phyloP scores from a whole-genome alignment of 2,888 invertebrate genomes.

The Tachystola acroxantha region DNA sequence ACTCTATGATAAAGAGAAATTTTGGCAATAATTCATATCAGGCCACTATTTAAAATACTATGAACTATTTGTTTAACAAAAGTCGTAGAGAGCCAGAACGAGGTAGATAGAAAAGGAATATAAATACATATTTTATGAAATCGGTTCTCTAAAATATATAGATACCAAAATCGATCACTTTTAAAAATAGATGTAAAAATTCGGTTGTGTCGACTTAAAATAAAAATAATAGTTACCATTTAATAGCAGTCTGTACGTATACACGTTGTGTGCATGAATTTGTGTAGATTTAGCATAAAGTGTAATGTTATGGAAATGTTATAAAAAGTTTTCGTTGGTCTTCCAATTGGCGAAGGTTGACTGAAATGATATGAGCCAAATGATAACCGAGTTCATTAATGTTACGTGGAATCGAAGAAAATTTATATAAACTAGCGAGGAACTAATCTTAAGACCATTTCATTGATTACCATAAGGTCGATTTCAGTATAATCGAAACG shows the following conservation, averaged over 20 bases:
- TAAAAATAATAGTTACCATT: conserved; percentile 16
- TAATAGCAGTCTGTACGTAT: conserved; percentile 40
- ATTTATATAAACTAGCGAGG: conserved; percentile 28
- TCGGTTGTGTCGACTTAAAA: conserved; percentile 48
- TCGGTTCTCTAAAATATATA: not conserved
- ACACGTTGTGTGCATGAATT: conserved; percentile 47
- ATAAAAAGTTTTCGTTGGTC: conserved; percentile 45
- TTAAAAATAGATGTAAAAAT: conserved; percentile 27
- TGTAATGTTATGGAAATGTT: conserved; percentile 23
- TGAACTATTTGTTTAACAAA: no score
- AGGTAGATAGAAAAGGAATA: no score
- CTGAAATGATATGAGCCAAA: conserved; percentile 58
- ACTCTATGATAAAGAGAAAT: no score
- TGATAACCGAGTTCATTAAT: conserved; percentile 50
- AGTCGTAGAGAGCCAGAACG: no score
- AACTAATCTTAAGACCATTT: conserved; percentile 21
- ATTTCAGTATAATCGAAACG: no score
- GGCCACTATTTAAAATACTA: no score
- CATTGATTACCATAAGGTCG: no score
- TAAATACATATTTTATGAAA: not conserved
- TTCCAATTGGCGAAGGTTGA: conserved; percentile 64
- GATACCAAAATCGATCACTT: conserved; percentile 3
- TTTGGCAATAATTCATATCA: no score
- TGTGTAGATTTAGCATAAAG: conserved; percentile 37
- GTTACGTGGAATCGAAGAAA: conserved; percentile 40